These are phyloP conservation scores for Papilio xuthus DNA, from an alignment of 1,140 invertebrate species.

Conservation along the genomic window DNA sequence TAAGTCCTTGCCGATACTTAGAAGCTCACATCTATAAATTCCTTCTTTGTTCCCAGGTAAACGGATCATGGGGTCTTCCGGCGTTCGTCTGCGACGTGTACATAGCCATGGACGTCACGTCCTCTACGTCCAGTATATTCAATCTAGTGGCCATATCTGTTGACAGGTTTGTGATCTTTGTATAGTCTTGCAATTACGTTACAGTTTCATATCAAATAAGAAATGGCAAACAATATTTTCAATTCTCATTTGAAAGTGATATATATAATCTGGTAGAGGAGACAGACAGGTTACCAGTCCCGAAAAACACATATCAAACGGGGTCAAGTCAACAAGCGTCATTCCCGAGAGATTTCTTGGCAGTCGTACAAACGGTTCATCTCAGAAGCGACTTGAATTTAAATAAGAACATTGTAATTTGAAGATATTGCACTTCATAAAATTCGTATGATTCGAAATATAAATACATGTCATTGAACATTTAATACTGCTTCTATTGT, in stretches of 20 bases:
- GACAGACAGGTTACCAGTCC: background rate
- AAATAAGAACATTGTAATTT: slow-evolving; percentile 12
- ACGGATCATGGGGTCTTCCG: slow-evolving; percentile 93
- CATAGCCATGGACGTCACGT: slow-evolving; percentile 99
- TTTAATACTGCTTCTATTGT: background rate
- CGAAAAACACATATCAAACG: background rate
- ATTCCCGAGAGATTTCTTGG: slow-evolving; percentile 8
- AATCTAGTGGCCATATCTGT: slow-evolving; percentile 99
- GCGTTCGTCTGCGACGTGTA: slow-evolving; percentile 98
- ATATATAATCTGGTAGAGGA: background rate
- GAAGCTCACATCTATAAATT: background rate
- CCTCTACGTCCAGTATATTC: slow-evolving; percentile 99
- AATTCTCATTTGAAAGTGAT: no score
- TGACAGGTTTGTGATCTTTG: slow-evolving; percentile 90
- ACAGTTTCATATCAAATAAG: no score
- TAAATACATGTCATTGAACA: background rate
- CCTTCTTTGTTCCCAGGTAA: slow-evolving; percentile 83
- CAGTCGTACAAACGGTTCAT: background rate
- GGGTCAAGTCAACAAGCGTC: slow-evolving; percentile 5
- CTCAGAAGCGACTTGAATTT: background rate
- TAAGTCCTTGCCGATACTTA: background rate
- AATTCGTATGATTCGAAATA: background rate
- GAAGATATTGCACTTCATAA: background rate
- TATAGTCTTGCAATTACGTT: background rate
- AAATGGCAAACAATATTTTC: no score